Evolutionary conservation across 2,888 invertebrate species (phyloP), one percentile per base, ranked within the genome.

Genomic region (Hybos culiciformis): DNA sequence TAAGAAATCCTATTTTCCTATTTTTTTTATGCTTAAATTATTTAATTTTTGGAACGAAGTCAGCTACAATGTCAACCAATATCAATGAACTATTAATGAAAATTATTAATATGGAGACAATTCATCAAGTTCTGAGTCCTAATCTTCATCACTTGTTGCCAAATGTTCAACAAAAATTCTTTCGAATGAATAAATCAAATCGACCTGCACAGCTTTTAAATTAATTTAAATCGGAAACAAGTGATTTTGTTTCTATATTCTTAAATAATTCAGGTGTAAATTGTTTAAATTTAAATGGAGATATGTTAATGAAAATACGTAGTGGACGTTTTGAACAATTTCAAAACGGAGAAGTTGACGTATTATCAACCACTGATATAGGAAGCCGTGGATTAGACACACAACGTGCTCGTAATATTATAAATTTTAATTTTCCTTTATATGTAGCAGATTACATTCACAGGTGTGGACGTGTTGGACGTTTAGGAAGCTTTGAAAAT

Each of bases 381-480:
- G 86, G 81, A 1, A 90, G 93, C 0, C 73, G 96, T 50, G 97
- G 96, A 8, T 66, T 97, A 48, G 91, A 97, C 59, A 92, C 93
- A 1, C 70, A 69, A 0, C 66, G 74, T 50, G 81, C 80, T 0
- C 72, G 77, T 23, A 86, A 91, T 59, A 77, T 97, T 29, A 73
- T 97, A 31, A 96, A 96, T 70, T 97, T 83, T 62, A 93, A 96
- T 58, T 93, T 94, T 57, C 96, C 97, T 0, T 58, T 79, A 1
- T 83, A 83, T 64, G 79, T 90, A 3, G 80, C 92, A 0, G 94
- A 94, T 62, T 96, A 96, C 62, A 82, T 97, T 49, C 94, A 96
- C 65, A 75, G 84, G 41, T 81, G 84, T 55, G 97, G 96, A 0
- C 73, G 97, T 53, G 86, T 87, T 6, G 96, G 94, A 2, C 74